These are phyloP conservation scores for Hippoglossus hippoglossus DNA, from an alignment of 2,797 vertebrate genomes.

Conservation along the genomic window DNA sequence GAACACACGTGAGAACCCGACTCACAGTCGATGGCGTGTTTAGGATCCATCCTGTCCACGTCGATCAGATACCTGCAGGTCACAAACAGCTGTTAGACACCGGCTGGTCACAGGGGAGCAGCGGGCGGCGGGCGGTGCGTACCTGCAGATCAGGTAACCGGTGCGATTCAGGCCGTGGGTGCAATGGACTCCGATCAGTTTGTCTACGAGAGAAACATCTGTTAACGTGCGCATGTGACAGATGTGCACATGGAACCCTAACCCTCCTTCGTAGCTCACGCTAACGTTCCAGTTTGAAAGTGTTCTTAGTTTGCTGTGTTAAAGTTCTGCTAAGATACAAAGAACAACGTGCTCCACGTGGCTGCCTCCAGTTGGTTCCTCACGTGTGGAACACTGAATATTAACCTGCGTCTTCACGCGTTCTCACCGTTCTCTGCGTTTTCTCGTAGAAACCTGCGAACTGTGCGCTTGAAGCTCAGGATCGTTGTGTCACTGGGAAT, in stretches of 20 bases:
- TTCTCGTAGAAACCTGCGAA: slow-evolving; percentile 72
- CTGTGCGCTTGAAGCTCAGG: slow-evolving; percentile 80
- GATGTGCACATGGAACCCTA: not conserved
- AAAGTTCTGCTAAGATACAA: no score
- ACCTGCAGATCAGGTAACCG: slow-evolving; percentile 95
- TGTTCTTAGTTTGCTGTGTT: no score
- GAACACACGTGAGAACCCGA: not conserved
- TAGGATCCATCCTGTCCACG: slow-evolving; percentile 80
- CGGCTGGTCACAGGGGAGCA: fast-evolving
- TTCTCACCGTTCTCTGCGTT: slow-evolving; percentile 80
- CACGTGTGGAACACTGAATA: no score
- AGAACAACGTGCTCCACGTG: no score
- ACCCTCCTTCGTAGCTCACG: no score
- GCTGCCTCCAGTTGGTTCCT: not conserved
- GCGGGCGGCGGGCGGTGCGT: not conserved
- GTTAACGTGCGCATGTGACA: not conserved
- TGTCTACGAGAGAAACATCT: slow-evolving; percentile 79
- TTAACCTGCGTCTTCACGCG: no score
- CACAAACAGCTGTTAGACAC: slow-evolving; percentile 58
- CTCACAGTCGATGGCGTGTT: slow-evolving; percentile 72
- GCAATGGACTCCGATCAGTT: slow-evolving; percentile 94
- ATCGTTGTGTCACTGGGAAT: slow-evolving; percentile 76
- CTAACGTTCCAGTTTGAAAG: no score
- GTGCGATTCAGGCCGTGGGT: slow-evolving; percentile 96
- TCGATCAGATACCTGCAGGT: slow-evolving; percentile 91